A percentile compares a stretch with the other conserved stretches of the same genome.
phyloP scores from a whole-genome alignment of 2,797 vertebrate genomes.

The Oceanodroma leucorhoa region DNA sequence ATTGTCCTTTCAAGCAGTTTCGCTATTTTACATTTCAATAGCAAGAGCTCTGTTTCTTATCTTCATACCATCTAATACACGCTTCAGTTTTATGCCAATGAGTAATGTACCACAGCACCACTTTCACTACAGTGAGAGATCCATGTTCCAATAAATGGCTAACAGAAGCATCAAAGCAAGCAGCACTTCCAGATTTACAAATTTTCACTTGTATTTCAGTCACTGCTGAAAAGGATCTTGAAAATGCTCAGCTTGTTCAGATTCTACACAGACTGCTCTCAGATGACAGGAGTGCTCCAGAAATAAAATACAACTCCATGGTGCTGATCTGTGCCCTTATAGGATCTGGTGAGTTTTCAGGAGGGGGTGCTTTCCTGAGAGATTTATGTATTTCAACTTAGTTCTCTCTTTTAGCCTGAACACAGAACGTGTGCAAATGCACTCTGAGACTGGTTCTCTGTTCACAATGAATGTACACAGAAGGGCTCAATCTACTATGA shows the following conservation, averaged over 20 bases:
- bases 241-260: constrained; percentile 87
- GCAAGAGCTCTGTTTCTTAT: not conserved
- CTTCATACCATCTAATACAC: not conserved
- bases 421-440: not conserved
- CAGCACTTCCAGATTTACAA: not conserved
- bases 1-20: not conserved
- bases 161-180: not conserved
- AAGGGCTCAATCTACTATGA: not conserved
- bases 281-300: constrained; percentile 93
- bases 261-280: constrained; percentile 96
- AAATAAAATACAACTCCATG: constrained; percentile 99
- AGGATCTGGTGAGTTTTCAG: constrained; percentile 87
- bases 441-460: not conserved
- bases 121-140: not conserved
- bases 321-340: constrained; percentile 94
- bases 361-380: not conserved
- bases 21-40: not conserved
- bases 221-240: constrained; percentile 93
- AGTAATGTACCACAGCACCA: not conserved
- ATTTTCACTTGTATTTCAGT: constrained; percentile 74
- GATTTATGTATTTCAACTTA: not conserved
- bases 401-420: not conserved
- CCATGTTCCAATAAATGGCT: not conserved
- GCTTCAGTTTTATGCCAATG: not conserved
- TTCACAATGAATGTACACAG: not conserved